Conservation (phyloP, 2,113 vertebrate genomes). For the Aptenodytes forsteri region DNA sequence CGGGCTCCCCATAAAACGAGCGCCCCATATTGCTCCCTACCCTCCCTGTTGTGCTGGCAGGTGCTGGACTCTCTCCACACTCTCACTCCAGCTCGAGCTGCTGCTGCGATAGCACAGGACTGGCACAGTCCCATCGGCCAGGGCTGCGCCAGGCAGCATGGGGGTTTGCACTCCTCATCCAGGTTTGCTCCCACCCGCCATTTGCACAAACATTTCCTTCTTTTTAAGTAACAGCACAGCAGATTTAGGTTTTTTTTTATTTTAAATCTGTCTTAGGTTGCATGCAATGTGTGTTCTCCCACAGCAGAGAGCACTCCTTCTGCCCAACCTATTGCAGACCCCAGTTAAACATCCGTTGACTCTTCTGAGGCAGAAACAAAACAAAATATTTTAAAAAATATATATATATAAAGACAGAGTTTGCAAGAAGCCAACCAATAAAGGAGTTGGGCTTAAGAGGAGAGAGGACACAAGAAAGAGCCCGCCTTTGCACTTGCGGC, state of each 20-base stretch:
- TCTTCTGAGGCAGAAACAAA: neutral
- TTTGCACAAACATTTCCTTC: neutral
- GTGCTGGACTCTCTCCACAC: accelerated
- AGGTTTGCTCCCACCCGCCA: neutral
- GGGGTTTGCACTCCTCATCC: neutral
- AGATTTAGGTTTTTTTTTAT: accelerated
- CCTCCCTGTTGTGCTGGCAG: neutral
- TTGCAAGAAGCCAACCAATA: neutral
- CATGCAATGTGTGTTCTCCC: neutral
- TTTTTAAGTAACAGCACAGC: neutral
- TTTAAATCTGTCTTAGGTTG: neutral
- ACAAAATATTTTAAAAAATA: accelerated
- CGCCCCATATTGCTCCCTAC: neutral
- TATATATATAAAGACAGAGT: neutral
- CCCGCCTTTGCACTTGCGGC: accelerated
- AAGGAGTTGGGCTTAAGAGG: neutral
- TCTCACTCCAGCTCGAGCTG: neutral
- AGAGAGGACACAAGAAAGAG: neutral
- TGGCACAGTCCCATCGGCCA: neutral
- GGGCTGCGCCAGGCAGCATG: accelerated
- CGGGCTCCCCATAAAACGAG: neutral
- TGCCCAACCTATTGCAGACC: neutral
- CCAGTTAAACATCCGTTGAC: neutral
- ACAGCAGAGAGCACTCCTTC: neutral
- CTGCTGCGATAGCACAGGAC: neutral